A percentile compares a stretch with the other conserved stretches of the same genome.
Conservation (phyloP, 2,888 invertebrate genomes). For the Unio pictorum region DNA sequence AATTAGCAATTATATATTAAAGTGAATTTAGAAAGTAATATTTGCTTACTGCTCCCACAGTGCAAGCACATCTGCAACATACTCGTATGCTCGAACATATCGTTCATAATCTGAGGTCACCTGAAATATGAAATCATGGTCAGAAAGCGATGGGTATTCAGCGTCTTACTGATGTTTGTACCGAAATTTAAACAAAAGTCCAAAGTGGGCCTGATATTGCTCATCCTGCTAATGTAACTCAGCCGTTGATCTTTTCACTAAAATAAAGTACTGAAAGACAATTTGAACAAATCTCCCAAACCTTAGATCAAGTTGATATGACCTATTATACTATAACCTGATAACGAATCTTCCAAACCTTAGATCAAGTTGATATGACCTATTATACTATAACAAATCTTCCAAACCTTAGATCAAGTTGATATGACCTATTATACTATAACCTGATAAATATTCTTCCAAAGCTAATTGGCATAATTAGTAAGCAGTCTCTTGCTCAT, state of each 20-base stretch:
- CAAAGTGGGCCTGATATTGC: no score
- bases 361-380: no score
- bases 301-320: neutral
- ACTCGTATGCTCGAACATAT: constrained; percentile 91
- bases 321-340: no score
- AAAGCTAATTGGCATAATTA: no score
- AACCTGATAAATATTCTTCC: no score
- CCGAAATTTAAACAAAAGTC: neutral
- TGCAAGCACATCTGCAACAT: constrained; percentile 93
- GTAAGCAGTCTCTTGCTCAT: no score
- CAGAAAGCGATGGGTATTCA: neutral
- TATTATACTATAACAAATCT: neutral
- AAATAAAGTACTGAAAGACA: neutral
- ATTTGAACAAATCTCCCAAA: neutral
- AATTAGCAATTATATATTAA: no score
- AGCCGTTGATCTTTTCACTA: no score
- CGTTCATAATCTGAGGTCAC: constrained; percentile 89
- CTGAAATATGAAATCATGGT: constrained; percentile 72
- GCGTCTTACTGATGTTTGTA: neutral
- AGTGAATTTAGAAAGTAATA: neutral
- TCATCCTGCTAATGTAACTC: no score
- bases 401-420: neutral
- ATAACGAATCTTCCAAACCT: no score
- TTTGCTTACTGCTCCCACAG: constrained; percentile 85
- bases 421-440: neutral